These are phyloP conservation scores for Morbakka virulenta DNA, from an alignment of 30 jellyfish, hydroid and myxozoan genomes.

Conservation along the genomic window DNA sequence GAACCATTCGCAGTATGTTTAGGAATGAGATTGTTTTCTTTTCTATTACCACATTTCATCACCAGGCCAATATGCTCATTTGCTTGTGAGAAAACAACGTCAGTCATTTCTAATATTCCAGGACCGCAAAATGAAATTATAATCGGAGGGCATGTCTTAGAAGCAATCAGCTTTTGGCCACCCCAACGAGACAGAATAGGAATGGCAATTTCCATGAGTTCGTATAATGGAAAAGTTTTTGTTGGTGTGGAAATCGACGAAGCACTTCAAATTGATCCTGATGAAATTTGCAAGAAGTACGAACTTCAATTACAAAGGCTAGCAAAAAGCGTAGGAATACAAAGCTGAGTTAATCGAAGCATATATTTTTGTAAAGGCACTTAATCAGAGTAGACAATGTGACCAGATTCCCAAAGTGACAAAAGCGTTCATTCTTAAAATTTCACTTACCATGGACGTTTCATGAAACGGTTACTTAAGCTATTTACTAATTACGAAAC, in stretches of 20 bases:
- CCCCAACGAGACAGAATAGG: conserved; percentile 83
- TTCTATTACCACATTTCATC: conserved; percentile 50
- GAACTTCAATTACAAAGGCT: conserved; percentile 42
- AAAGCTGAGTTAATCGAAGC: too few relatives aligned
- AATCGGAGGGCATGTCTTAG: conserved; percentile 50
- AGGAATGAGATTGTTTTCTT: conserved; percentile 37
- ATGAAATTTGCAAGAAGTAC: conserved; percentile 42
- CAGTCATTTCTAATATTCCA: conserved; percentile 66
- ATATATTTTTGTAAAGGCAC: too few relatives aligned
- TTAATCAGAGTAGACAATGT: too few relatives aligned
- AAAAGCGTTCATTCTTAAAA: too few relatives aligned
- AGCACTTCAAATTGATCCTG: conserved; percentile 47
- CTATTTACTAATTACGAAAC: too few relatives aligned
- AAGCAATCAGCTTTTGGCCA: conserved; percentile 78
- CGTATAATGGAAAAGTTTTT: conserved; percentile 44
- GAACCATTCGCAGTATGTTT: conserved; percentile 63
- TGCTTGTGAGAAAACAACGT: conserved; percentile 75
- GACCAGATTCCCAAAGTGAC: too few relatives aligned
- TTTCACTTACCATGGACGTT: too few relatives aligned
- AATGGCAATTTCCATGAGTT: conserved; percentile 60
- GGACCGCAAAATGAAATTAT: conserved; percentile 72
- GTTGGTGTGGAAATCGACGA: conserved; percentile 71
- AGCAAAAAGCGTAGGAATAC: neutral
- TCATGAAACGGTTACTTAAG: too few relatives aligned
- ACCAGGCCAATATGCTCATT: conserved; percentile 34